A percentile compares a stretch with the other conserved stretches of the same genome.
Evolutionary conservation across 2,113 vertebrate genomes (phyloP).

Genomic region (Abramis brama): DNA sequence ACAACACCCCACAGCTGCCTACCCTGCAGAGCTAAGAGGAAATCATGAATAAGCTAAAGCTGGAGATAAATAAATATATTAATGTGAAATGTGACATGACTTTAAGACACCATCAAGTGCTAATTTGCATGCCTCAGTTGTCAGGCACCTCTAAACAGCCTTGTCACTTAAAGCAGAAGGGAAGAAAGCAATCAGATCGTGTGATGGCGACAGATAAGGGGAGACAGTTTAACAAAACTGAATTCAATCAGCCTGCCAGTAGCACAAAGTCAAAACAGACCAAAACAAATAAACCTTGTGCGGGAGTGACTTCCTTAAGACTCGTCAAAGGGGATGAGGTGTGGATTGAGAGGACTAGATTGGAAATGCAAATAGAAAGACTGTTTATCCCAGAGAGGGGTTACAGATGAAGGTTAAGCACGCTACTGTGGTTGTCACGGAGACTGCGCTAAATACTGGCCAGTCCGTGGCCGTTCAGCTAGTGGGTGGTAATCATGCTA

Average conservation of each 20-base stretch:
- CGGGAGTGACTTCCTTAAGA: slow-evolving; percentile 49
- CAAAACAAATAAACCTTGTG: slow-evolving; percentile 68
- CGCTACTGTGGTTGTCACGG: slow-evolving; percentile 51
- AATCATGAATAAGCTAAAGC: slow-evolving; percentile 49
- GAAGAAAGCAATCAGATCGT: slow-evolving; percentile 67
- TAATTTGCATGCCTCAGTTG: slow-evolving; percentile 72
- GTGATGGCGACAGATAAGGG: slow-evolving; percentile 73
- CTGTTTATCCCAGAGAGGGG: slow-evolving; percentile 53
- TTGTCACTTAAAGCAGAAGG: slow-evolving; percentile 67
- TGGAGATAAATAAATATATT: slow-evolving; percentile 30
- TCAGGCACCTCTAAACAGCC: slow-evolving; percentile 69
- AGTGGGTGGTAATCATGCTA: slow-evolving; percentile 45
- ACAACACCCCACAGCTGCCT: slow-evolving; percentile 43
- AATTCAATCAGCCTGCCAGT: slow-evolving; percentile 69
- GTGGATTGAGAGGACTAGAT: slow-evolving; percentile 34
- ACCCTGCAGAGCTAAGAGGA: slow-evolving; percentile 37
- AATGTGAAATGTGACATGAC: slow-evolving; percentile 44
- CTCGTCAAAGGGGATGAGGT: slow-evolving; percentile 44
- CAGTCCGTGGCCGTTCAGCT: slow-evolving; percentile 24
- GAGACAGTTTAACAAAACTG: slow-evolving; percentile 76
- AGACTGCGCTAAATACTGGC: slow-evolving; percentile 48
- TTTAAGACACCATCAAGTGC: slow-evolving; percentile 50
- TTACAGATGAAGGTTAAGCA: slow-evolving; percentile 57
- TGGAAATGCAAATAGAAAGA: slow-evolving; percentile 53
- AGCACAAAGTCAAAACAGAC: slow-evolving; percentile 62